These are phyloP conservation scores for Troilus luridus DNA, from an alignment of 2,888 invertebrate species.

Conservation along the genomic window DNA sequence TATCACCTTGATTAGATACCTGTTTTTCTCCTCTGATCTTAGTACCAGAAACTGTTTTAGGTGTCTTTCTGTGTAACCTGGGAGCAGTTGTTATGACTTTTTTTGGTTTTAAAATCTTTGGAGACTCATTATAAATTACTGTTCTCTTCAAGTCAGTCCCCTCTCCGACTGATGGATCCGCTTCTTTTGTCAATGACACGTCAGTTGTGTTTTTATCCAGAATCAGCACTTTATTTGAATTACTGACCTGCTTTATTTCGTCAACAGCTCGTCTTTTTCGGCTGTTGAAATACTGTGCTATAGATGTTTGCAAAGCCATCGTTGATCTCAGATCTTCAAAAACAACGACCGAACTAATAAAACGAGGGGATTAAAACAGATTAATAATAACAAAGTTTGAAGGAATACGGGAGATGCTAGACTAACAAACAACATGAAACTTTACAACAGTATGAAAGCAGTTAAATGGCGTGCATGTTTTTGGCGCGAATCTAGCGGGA, in stretches of 20 bases:
- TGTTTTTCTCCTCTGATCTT: slow-evolving; percentile 6
- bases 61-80: slow-evolving; percentile 30
- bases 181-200: slow-evolving; percentile 44
- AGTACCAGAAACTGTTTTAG: slow-evolving; percentile 47
- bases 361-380: background rate
- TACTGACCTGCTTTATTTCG: slow-evolving; percentile 71
- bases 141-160: slow-evolving; percentile 7
- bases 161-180: background rate
- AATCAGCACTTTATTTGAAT: slow-evolving; percentile 69
- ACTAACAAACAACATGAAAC: background rate
- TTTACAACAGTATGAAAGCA: background rate
- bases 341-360: background rate
- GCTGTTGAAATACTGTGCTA: slow-evolving; percentile 82
- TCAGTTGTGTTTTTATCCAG: slow-evolving; percentile 67
- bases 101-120: slow-evolving; percentile 49
- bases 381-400: background rate
- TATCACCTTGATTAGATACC: slow-evolving; percentile 40
- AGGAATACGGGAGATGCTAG: background rate
- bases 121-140: slow-evolving; percentile 51
- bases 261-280: slow-evolving; percentile 83
- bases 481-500: background rate
- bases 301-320: slow-evolving; percentile 75
- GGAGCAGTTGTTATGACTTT: slow-evolving; percentile 15
- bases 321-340: background rate
- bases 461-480: slow-evolving; percentile 6